phyloP scores from a whole-genome alignment of 2,797 vertebrate genomes.

The Cossypha caffra region DNA sequence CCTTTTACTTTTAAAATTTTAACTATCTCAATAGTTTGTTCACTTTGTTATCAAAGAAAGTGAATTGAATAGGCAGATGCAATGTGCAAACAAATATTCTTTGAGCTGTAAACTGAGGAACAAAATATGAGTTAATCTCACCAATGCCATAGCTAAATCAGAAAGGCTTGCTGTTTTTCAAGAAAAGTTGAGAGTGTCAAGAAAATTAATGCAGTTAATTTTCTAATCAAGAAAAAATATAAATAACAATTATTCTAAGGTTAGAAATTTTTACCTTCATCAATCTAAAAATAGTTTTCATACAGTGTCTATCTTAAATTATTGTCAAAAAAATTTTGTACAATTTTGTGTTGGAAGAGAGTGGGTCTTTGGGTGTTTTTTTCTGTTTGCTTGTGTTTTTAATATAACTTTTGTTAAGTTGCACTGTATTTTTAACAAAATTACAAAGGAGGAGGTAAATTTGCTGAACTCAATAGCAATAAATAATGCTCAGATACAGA shows the following conservation, averaged over 20 bases:
- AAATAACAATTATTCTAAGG: background rate
- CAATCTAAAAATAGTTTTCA: background rate
- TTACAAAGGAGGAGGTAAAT: background rate
- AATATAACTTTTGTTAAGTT: background rate
- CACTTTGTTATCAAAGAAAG: background rate
- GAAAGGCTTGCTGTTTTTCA: background rate
- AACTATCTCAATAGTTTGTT: background rate
- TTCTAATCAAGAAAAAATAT: background rate
- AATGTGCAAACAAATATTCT: background rate
- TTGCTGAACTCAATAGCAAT: background rate
- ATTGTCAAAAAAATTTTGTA: background rate
- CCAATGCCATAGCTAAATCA: background rate
- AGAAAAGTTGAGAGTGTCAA: background rate
- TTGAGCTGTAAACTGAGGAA: fast-evolving
- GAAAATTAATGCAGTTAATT: background rate
- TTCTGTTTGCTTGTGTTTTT: background rate
- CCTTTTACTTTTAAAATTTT: background rate
- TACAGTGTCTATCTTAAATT: background rate
- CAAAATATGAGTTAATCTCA: background rate
- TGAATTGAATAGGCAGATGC: background rate
- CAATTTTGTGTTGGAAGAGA: fast-evolving
- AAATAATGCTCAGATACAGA: background rate
- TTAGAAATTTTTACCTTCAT: background rate
- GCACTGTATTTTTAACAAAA: background rate
- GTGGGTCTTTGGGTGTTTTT: fast-evolving